phyloP scores from a whole-genome alignment of 2,888 invertebrate species.

The Cecidostiba fungosa region DNA sequence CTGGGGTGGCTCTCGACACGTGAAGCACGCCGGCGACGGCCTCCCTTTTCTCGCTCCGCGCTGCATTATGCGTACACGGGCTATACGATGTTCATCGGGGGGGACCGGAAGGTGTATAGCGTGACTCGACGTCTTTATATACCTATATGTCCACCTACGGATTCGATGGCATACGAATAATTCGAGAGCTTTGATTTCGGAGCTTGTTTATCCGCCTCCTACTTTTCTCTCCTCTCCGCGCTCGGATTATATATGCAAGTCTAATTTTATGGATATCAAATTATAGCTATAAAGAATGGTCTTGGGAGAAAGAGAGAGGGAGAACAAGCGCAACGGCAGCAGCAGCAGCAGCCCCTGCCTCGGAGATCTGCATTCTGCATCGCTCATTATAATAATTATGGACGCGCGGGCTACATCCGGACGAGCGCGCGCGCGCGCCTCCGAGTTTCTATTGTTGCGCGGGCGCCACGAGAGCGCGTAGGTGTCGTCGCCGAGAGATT shows the following conservation, averaged over 20 bases:
- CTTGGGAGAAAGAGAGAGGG: background rate
- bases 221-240: background rate
- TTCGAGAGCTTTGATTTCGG: slow-evolving; percentile 35
- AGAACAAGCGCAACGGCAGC: background rate
- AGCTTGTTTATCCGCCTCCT: background rate
- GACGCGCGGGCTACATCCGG: slow-evolving; percentile 64
- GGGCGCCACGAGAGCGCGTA: slow-evolving; percentile 26
- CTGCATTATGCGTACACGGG: background rate
- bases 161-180: background rate
- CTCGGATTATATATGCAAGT: slow-evolving; percentile 1
- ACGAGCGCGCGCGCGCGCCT: background rate
- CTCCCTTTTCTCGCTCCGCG: background rate
- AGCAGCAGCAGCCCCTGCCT: background rate
- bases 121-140: slow-evolving; percentile 52
- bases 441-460: slow-evolving; percentile 55
- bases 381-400: slow-evolving; percentile 66
- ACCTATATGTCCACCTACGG: background rate
- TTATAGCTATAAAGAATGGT: background rate
- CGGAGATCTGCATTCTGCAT: background rate
- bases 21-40: slow-evolving; percentile 34
- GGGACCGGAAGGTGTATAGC: background rate
- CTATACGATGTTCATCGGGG: background rate
- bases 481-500: slow-evolving; percentile 43
- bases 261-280: background rate
- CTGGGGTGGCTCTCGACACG: slow-evolving; percentile 51